Conservation (phyloP, 2,113 vertebrate species). For the Ariopsis seemanni region DNA sequence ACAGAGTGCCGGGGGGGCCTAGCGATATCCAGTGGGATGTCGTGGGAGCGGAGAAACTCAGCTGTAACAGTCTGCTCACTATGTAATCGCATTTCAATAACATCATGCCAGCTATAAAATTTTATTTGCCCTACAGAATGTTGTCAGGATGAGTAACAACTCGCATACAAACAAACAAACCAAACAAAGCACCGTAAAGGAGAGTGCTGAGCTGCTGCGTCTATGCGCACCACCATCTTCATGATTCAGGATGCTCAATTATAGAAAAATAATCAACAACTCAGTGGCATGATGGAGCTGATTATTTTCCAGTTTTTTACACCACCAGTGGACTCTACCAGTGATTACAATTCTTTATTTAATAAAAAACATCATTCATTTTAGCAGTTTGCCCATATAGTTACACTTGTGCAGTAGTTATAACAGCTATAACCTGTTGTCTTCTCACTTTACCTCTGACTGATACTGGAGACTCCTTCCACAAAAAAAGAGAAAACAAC, state of each 20-base stretch:
- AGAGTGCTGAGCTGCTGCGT: too few relatives aligned
- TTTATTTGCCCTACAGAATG: too few relatives aligned
- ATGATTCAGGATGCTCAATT: background rate
- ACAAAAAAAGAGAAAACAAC: background rate
- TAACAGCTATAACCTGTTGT: background rate
- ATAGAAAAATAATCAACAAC: background rate
- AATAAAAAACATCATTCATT: background rate
- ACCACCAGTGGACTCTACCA: background rate
- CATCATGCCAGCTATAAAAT: too few relatives aligned
- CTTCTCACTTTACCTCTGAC: background rate
- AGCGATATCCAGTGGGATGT: too few relatives aligned
- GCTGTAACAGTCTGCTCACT: too few relatives aligned
- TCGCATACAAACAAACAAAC: too few relatives aligned
- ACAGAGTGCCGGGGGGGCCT: too few relatives aligned
- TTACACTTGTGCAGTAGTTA: background rate
- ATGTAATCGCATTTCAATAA: too few relatives aligned
- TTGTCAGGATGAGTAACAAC: too few relatives aligned
- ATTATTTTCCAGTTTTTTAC: background rate
- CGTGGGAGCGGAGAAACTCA: too few relatives aligned
- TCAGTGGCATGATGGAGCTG: background rate
- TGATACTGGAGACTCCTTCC: background rate
- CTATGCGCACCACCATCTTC: too few relatives aligned
- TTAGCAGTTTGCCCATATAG: background rate
- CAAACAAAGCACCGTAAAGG: too few relatives aligned
- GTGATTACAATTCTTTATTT: background rate